Evolutionary conservation across 2,113 vertebrate species (phyloP).

Genomic region (Oncorhynchus clarkii): DNA sequence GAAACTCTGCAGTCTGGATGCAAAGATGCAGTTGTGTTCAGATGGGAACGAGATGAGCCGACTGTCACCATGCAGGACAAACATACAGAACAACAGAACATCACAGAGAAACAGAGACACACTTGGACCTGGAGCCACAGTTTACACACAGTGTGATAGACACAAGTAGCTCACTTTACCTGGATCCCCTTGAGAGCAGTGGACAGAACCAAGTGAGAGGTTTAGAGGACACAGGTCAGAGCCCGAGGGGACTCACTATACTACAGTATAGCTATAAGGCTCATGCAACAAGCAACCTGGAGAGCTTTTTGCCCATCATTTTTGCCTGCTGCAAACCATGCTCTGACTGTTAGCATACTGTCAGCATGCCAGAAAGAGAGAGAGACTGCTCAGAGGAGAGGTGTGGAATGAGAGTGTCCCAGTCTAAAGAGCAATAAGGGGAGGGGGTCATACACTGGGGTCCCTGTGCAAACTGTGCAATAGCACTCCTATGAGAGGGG

Average conservation of each 20-base stretch:
- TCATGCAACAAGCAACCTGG: constrained; percentile 68
- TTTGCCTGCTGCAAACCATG: constrained; percentile 44
- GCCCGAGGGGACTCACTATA: background rate
- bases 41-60: background rate
- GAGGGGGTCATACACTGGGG: constrained; percentile 51
- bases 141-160: constrained; percentile 13
- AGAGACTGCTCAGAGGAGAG: constrained; percentile 62
- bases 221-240: constrained; percentile 70
- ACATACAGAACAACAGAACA: background rate
- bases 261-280: constrained; percentile 27
- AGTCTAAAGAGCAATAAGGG: constrained; percentile 55
- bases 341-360: constrained; percentile 19
- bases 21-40: background rate
- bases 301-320: constrained; percentile 66
- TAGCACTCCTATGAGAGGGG: constrained; percentile 54
- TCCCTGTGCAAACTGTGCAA: constrained; percentile 56
- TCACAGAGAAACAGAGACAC: background rate
- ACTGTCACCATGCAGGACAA: constrained; percentile 10
- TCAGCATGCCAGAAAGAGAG: constrained; percentile 76
- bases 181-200: constrained; percentile 89
- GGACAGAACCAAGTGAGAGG: constrained; percentile 85
- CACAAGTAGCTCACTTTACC: constrained; percentile 73
- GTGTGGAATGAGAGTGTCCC: constrained; percentile 60
- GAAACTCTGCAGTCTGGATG: background rate
- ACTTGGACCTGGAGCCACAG: constrained; percentile 9